phyloP scores from a whole-genome alignment of 2,888 invertebrate species.

The Tipula vernalis region DNA sequence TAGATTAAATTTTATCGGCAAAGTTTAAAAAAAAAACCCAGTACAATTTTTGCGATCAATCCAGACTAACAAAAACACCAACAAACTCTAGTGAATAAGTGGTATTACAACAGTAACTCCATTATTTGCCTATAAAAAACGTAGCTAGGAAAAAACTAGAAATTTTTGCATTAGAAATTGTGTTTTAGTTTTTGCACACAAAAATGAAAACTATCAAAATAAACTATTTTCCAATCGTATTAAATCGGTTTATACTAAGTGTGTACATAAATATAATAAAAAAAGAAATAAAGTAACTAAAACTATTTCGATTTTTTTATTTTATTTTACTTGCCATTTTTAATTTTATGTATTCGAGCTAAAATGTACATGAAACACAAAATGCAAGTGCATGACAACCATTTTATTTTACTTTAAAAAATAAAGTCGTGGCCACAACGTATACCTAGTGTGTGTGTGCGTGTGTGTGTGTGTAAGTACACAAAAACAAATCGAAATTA shows the following conservation, averaged over 20 bases:
- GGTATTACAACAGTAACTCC: neutral
- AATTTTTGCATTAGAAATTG: neutral
- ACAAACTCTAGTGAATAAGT: neutral
- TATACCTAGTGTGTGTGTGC: neutral
- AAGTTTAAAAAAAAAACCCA: neutral
- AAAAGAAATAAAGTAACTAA: neutral
- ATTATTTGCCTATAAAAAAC: neutral
- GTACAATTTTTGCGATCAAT: neutral
- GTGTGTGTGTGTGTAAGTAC: neutral
- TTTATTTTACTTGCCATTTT: neutral
- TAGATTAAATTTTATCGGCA: neutral
- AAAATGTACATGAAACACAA: neutral
- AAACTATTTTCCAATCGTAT: neutral
- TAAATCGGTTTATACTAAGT: neutral
- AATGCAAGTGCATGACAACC: neutral
- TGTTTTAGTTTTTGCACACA: neutral
- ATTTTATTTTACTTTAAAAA: neutral
- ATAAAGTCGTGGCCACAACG: neutral
- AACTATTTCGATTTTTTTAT: neutral
- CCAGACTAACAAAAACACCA: neutral
- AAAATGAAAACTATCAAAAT: neutral
- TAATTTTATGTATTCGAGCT: neutral
- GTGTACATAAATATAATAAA: neutral
- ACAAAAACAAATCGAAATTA: neutral
- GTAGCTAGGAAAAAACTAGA: neutral